phyloP scores from a whole-genome alignment of 2,113 vertebrate genomes.

The Caretta caretta region DNA sequence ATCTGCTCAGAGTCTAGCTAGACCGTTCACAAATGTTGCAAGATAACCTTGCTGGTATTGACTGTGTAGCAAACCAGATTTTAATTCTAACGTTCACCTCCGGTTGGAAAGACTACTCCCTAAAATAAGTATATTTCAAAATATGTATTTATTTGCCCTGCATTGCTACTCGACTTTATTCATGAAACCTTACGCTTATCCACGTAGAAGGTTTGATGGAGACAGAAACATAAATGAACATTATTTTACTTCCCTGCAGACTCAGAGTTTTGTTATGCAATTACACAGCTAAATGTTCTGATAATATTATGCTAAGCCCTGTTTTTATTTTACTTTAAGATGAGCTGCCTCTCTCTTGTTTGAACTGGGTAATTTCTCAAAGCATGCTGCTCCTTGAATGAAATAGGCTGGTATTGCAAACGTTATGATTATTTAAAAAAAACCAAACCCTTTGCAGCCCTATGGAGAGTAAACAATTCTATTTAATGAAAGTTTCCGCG shows the following conservation, averaged over 20 bases:
- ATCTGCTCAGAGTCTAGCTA: neutral
- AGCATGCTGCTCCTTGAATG: neutral
- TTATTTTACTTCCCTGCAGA: neutral
- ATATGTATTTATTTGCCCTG: neutral
- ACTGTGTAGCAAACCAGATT: neutral
- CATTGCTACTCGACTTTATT: neutral
- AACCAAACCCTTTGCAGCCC: neutral
- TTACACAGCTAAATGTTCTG: neutral
- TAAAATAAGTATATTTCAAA: neutral
- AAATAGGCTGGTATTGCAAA: neutral
- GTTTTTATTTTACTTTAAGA: neutral
- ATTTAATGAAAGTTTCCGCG: neutral
- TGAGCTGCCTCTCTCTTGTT: conserved; percentile 21
- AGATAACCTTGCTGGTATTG: conserved; percentile 14
- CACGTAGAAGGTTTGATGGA: neutral
- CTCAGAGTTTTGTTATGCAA: neutral
- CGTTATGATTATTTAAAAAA: neutral
- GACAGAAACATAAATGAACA: neutral
- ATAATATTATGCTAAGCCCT: neutral
- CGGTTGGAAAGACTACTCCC: neutral
- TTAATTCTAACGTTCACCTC: neutral
- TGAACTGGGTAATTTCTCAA: neutral
- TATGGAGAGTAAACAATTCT: fast-evolving
- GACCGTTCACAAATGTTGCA: neutral
- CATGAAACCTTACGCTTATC: neutral